Conservation (phyloP, 2,797 vertebrate genomes). For the Thaleichthys pacificus region DNA sequence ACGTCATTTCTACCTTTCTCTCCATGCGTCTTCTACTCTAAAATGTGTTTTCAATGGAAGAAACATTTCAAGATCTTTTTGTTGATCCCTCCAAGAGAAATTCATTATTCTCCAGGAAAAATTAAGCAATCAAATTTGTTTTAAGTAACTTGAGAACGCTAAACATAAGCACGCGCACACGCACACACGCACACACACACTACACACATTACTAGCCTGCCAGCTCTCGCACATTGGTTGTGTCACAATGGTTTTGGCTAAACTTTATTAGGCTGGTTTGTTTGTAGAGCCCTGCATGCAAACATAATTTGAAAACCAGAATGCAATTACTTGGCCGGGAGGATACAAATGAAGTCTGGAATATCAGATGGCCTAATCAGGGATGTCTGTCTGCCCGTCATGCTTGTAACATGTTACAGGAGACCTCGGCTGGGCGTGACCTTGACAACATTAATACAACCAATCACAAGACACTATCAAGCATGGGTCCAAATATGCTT, state of each 20-base stretch:
- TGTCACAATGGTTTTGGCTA: slow-evolving; percentile 61
- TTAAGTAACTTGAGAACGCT: slow-evolving; percentile 31
- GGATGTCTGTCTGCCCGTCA: slow-evolving; percentile 56
- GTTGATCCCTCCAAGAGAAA: slow-evolving; percentile 20
- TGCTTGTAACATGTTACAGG: slow-evolving; percentile 39
- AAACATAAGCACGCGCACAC: neutral
- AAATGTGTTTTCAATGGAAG: slow-evolving; percentile 41
- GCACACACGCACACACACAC: slow-evolving; percentile 2
- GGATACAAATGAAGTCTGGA: slow-evolving; percentile 63
- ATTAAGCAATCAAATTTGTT: slow-evolving; percentile 41
- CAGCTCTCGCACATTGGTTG: slow-evolving; percentile 45
- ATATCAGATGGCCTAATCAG: slow-evolving; percentile 69
- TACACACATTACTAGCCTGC: neutral
- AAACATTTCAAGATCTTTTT: slow-evolving; percentile 41
- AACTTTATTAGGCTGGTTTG: slow-evolving; percentile 74
- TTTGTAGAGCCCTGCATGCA: slow-evolving; percentile 53
- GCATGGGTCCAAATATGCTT: neutral
- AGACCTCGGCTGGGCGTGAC: slow-evolving; percentile 42
- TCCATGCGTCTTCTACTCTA: slow-evolving; percentile 21
- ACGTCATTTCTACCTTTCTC: slow-evolving; percentile 46
- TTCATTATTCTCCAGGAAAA: slow-evolving; percentile 29
- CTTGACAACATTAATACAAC: slow-evolving; percentile 58
- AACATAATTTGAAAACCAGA: slow-evolving; percentile 64
- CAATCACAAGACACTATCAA: slow-evolving; percentile 57
- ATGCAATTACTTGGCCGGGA: slow-evolving; percentile 65